Base-by-base conservation (phyloP, 2,888 invertebrate genomes). In the Mycalesis mineus region DNA sequence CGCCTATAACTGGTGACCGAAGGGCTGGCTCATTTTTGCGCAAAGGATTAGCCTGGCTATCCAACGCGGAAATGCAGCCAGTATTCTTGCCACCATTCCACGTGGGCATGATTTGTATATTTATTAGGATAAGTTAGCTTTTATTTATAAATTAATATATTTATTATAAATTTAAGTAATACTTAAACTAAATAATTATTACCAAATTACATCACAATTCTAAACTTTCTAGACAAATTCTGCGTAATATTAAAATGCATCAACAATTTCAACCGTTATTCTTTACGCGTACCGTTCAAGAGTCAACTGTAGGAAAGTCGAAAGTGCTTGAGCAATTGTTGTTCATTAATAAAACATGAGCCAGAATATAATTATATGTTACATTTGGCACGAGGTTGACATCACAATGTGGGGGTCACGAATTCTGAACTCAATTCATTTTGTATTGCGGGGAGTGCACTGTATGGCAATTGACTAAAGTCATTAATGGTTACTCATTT, bases 321-420 rank as follows among this genome's bases (percentile, higher is more conserved):
- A 63, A 63, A 63, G 61, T 61, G 48, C 58, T 63, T 57, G 61
- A 57, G 58, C 61, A 62, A 59, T 61, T 57, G 39, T 51, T 52
- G 50, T 48, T 52, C 41, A 65, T 65, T 58, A 62, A 66, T 62
- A 63, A 63, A 56, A 65, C 66, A 65, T 66, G 66, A 65, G 60
- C 49, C 29, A 42, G 31, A 42, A 50, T 63, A 57, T 31, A 39
- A 51, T 40, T 47, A 47, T 33, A 47, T 14, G 51, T 48, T 53
- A 55, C 55, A 57, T 53, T 49, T 55, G 51, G 39, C 47, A 55
- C 55, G 59, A 60, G 60, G 52, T 62, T 60, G 59, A 56, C 63
- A 57, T 62, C 41, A 63, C 59, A 62, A 62, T 60, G 60, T 45
- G 14, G 40, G 55, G 60, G 60, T 39, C 44, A 47, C 51, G 56